Evolutionary conservation across 2,797 vertebrate genomes (phyloP).

Genomic region (Sparus aurata): DNA sequence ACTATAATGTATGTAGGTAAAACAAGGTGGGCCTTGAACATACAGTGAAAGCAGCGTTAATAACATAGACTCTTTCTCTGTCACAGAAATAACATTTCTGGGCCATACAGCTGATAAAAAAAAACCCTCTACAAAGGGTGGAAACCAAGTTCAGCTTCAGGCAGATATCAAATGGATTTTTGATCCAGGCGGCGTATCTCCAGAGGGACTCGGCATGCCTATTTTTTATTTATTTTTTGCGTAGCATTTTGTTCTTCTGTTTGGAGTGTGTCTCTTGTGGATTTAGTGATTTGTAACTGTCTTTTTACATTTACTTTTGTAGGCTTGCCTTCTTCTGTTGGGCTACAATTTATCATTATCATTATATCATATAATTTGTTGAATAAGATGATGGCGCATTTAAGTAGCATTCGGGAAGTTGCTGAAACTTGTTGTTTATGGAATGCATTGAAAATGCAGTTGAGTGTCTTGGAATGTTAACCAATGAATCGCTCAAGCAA

Average conservation of each 20-base stretch:
- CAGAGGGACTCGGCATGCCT: not conserved
- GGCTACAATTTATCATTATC: not conserved
- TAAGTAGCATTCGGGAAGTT: not conserved
- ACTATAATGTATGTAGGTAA: conserved; percentile 51
- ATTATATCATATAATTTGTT: not conserved
- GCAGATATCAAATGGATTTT: conserved; percentile 29
- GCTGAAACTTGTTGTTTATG: conserved; percentile 19
- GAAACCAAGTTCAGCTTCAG: conserved; percentile 24
- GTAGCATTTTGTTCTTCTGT: conserved; percentile 7
- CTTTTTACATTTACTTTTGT: not conserved
- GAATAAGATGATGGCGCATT: not conserved
- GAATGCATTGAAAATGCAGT: conserved; percentile 3
- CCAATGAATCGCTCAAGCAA: conserved; percentile 2
- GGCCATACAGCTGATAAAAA: conserved; percentile 1
- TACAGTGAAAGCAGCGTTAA: conserved; percentile 13
- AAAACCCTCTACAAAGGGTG: not conserved
- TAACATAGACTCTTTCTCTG: not conserved
- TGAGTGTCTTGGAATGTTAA: conserved; percentile 6
- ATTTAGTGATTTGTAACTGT: conserved; percentile 22
- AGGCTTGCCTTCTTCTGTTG: not conserved
- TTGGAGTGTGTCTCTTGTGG: not conserved
- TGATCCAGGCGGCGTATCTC: conserved; percentile 5
- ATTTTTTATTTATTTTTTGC: not conserved
- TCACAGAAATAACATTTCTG: not conserved
- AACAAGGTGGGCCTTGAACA: conserved; percentile 19